Evolutionary conservation across 2,113 vertebrate genomes (phyloP), one percentile per base, ranked within the genome.

Genomic region (Perccottus glenii): DNA sequence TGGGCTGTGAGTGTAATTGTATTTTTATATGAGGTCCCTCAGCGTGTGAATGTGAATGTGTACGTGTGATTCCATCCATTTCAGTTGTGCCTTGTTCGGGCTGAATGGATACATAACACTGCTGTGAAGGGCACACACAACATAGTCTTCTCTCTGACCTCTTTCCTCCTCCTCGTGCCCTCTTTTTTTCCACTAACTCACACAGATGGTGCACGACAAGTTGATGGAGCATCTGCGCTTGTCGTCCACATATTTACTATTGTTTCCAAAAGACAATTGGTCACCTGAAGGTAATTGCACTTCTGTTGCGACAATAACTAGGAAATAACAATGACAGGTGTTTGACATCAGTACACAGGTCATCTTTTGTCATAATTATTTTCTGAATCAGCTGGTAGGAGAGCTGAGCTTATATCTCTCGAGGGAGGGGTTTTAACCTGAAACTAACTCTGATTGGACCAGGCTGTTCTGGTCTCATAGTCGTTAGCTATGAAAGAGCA

Each of bases 131-230:
- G 19, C 19, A 27, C 19, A 27, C 19, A 27, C 19, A 27, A 27
- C 19, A 3, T 27, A 33, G n/a, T 53, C 32, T 61, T 11, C 16
- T 35, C 15, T 55, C 12, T 60, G 67, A 64, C 78, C 64, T 59
- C 38, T 55, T 71, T 71, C 60, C 50, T 60, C 1, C 19, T 48
- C 47, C 32, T 6, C 10, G 32, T 44, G 57, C 58, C 71, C 62
- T 70, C 51, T 35, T 35, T 43, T n/a, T 14, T 51, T 56, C 64
- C 16, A 60, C 53, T 48, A 62, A 47, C 55, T 58, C 48, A 67
- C 53, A 61, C 58, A 70, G 58, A 71, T 71, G 77, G 43, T 45
- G 58, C 58, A 63, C 67, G 52, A 59, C 51, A 64, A 64, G 50
- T 59, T 53, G 36, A 60, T 49, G 59, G 43, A 50, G 59, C 42